phyloP scores from a whole-genome alignment of 1,140 invertebrate species.

The Scaptomyza graminum region DNA sequence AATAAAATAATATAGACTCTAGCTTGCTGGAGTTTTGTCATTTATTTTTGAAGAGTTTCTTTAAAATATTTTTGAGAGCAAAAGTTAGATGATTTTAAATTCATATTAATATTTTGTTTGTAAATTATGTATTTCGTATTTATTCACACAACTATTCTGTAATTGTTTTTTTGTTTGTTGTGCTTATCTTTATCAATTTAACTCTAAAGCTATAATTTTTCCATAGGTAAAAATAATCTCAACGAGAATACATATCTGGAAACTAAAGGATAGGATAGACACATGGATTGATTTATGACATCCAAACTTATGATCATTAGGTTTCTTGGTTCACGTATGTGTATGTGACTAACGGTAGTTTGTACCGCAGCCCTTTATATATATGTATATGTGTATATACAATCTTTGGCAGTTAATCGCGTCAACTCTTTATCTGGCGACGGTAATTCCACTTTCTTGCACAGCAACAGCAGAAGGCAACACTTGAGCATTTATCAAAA shows the following conservation, averaged over 20 bases:
- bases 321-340: not conserved
- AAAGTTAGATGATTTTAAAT: too few relatives aligned
- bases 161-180: too few relatives aligned
- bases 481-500: constrained; percentile 77
- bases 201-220: too few relatives aligned
- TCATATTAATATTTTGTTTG: too few relatives aligned
- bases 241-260: not conserved
- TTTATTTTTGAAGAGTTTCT: not conserved
- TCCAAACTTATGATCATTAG: not conserved
- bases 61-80: not conserved
- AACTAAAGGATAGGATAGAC: not conserved
- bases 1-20: constrained; percentile 68
- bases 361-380: constrained; percentile 15
- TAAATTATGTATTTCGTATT: too few relatives aligned
- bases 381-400: not conserved
- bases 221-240: too few relatives aligned
- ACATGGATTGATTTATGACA: not conserved
- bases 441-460: constrained; percentile 64
- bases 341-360: constrained; percentile 52
- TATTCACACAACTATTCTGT: too few relatives aligned
- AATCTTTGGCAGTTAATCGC: constrained; percentile 71
- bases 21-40: constrained; percentile 8
- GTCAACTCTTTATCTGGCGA: constrained; percentile 74
- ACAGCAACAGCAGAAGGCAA: constrained; percentile 30
- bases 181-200: too few relatives aligned